Evolutionary conservation across 2,888 invertebrate genomes (phyloP).

Genomic region (Tetranychus piercei): DNA sequence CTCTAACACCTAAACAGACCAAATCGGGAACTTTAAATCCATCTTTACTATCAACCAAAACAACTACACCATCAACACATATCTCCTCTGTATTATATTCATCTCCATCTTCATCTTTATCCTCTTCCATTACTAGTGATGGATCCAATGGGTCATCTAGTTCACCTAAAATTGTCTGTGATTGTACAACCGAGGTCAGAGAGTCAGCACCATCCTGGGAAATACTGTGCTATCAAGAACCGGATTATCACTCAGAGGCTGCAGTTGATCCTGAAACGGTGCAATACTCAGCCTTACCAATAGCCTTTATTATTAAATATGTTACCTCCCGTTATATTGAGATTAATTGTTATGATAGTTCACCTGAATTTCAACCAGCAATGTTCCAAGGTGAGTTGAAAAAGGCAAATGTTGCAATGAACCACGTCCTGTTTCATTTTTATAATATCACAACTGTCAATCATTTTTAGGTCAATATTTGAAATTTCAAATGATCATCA

Average conservation of each 20-base stretch:
- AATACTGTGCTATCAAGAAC: not conserved
- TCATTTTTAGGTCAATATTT: too few species aligned
- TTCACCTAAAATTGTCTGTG: not conserved
- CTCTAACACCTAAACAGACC: not conserved
- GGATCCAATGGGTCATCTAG: not conserved
- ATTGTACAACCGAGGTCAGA: not conserved
- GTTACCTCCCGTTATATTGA: constrained; percentile 12
- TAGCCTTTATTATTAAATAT: constrained; percentile 19
- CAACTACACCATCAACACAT: not conserved
- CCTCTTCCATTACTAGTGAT: not conserved
- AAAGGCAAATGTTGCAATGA: too few species aligned
- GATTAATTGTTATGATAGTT: constrained; percentile 19
- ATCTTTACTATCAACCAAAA: not conserved
- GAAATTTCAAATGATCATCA: too few species aligned
- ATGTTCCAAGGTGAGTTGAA: constrained; percentile 21
- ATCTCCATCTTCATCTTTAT: not conserved
- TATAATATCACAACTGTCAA: too few species aligned
- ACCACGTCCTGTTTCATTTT: too few species aligned
- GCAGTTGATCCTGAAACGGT: not conserved
- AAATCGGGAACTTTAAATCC: not conserved
- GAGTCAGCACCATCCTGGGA: not conserved
- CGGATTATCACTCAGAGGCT: not conserved
- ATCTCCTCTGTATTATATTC: too few species aligned
- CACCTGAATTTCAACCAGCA: constrained; percentile 20
- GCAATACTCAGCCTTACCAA: constrained; percentile 1